A percentile compares a stretch with the other conserved stretches of the same genome.
Conservation (phyloP, 1,140 invertebrate species). For the Brachionus calyciflorus region DNA sequence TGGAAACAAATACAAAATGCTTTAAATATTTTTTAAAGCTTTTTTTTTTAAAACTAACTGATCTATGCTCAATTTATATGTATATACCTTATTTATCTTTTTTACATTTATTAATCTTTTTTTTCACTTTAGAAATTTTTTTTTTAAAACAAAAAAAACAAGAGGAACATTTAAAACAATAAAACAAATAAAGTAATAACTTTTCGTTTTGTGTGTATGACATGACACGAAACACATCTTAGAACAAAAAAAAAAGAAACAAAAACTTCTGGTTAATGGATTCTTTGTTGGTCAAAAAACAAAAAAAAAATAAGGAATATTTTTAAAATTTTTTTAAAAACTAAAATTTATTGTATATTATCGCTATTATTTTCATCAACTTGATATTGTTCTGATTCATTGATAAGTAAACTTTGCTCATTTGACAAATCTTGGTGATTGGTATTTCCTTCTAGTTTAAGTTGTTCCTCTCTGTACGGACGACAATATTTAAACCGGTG, state of each 20-base stretch:
- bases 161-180: background rate
- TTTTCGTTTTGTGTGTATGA: too few relatives aligned
- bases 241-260: constrained; percentile 16
- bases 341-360: too few relatives aligned
- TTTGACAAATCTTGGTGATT: background rate
- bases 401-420: background rate
- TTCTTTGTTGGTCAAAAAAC: background rate
- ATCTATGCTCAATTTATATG: background rate
- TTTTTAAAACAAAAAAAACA: too few relatives aligned
- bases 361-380: too few relatives aligned
- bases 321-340: background rate
- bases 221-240: too few relatives aligned
- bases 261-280: constrained; percentile 22
- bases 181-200: too few relatives aligned
- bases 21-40: constrained; percentile 16
- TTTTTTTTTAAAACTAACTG: background rate
- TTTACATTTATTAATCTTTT: background rate
- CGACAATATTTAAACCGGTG: constrained; percentile 73
- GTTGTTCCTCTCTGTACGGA: constrained; percentile 48
- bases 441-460: background rate
- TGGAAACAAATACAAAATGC: background rate
- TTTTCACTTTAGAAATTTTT: background rate
- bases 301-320: background rate
- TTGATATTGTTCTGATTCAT: background rate
- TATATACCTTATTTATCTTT: background rate